Evolutionary conservation across 2,888 invertebrate genomes (phyloP).

Genomic region (Minunthozetes semirufus): DNA sequence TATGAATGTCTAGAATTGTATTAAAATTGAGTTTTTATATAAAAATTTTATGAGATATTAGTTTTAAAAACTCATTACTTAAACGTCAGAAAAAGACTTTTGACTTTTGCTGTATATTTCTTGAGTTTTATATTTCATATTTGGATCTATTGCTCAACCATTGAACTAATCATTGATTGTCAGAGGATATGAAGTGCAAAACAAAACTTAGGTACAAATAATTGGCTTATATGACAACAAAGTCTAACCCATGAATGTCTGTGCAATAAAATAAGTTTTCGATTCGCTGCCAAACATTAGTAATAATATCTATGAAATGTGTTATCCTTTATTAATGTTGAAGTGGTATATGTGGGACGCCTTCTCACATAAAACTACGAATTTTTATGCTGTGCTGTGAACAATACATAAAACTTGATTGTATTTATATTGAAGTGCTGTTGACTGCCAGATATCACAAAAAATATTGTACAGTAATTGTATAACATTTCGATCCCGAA

Average conservation of each 20-base stretch:
- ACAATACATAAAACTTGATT: constrained; percentile 18
- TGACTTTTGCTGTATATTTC: too few species aligned
- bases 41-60: neutral
- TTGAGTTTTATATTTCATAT: too few species aligned
- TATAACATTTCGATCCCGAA: neutral
- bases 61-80: too few species aligned
- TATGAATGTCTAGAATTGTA: neutral
- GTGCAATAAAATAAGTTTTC: constrained; percentile 14
- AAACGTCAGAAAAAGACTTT: too few species aligned
- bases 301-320: constrained; percentile 24
- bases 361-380: constrained; percentile 10
- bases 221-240: neutral
- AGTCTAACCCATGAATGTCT: neutral
- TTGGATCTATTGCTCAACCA: too few species aligned
- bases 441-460: constrained; percentile 1
- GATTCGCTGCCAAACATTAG: constrained; percentile 16
- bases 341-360: constrained; percentile 3
- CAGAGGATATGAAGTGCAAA: neutral
- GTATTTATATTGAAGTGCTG: constrained; percentile 20
- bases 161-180: too few species aligned
- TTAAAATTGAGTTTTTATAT: neutral
- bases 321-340: constrained; percentile 22
- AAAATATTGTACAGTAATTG: constrained; percentile 26
- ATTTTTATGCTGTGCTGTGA: neutral
- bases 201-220: neutral